These are phyloP conservation scores for Drosophila trapezifrons DNA, from an alignment of 1,140 invertebrate genomes.

Conservation along the genomic window DNA sequence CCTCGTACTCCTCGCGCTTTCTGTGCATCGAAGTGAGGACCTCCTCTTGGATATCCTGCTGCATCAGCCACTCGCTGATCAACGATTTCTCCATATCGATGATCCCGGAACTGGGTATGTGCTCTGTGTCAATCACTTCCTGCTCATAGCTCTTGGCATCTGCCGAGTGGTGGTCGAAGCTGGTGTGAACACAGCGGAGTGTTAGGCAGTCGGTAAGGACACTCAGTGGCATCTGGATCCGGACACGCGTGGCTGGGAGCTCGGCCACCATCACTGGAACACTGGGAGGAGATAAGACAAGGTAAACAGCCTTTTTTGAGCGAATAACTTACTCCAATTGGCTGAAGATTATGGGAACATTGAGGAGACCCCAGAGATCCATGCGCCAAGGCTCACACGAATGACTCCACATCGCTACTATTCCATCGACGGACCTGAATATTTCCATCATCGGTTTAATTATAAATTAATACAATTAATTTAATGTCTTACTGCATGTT, in stretches of 20 bases:
- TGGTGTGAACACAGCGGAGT: conserved; percentile 61
- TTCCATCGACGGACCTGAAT: conserved; percentile 50
- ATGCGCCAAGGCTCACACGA: conserved; percentile 45
- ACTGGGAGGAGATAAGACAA: conserved; percentile 17
- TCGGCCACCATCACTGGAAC: conserved; percentile 52
- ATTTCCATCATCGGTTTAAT: background rate
- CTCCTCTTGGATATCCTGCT: conserved; percentile 59
- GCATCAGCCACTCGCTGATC: conserved; percentile 60
- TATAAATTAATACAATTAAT: no score
- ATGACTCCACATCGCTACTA: conserved; percentile 51
- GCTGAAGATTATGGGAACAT: conserved; percentile 63
- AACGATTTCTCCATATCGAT: conserved; percentile 48
- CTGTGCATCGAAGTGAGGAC: conserved; percentile 26
- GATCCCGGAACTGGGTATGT: conserved; percentile 45
- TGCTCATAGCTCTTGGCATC: conserved; percentile 58
- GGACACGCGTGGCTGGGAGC: background rate
- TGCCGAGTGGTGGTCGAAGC: conserved; percentile 58
- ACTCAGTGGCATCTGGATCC: conserved; percentile 52
- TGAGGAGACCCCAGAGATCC: conserved; percentile 69
- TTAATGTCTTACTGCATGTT: conserved; percentile 60
- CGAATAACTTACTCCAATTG: conserved; percentile 55
- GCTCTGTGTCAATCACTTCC: background rate
- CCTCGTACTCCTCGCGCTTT: conserved; percentile 48
- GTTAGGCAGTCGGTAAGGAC: conserved; percentile 62
- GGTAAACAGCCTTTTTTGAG: background rate